A percentile compares a stretch with the other conserved stretches of the same genome.
Evolutionary conservation across 2,113 vertebrate species (phyloP).

Genomic region (Carollia perspicillata): DNA sequence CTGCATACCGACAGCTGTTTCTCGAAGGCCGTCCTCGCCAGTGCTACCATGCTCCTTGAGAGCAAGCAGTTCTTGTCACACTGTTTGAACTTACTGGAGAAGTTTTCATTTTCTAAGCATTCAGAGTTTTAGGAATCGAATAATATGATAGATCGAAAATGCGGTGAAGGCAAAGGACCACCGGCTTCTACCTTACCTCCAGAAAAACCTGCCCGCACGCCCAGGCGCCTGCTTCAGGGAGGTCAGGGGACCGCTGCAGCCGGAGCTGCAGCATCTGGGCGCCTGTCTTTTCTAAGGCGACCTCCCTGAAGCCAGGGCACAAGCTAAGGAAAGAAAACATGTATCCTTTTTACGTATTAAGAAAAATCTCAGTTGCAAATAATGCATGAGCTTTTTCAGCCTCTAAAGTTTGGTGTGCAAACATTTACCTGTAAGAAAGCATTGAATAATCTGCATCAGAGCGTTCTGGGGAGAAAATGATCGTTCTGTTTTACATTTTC

Average conservation of each 20-base stretch:
- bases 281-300: conserved; percentile 90
- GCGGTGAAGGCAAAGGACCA: background rate
- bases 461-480: conserved; percentile 84
- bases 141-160: background rate
- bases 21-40: conserved; percentile 82
- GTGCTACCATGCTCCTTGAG: conserved; percentile 74
- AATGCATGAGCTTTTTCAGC: background rate
- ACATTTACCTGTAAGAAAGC: conserved; percentile 91
- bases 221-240: conserved; percentile 90
- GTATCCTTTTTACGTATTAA: background rate
- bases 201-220: conserved; percentile 89
- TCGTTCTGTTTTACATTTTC: conserved; percentile 83
- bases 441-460: conserved; percentile 85
- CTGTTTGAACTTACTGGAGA: background rate
- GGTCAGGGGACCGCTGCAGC: conserved; percentile 90
- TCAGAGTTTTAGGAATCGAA: conserved; percentile 22
- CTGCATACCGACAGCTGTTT: conserved; percentile 80
- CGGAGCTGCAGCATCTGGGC: conserved; percentile 88
- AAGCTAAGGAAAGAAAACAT: conserved; percentile 79
- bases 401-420: background rate
- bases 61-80: conserved; percentile 16
- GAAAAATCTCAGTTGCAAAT: background rate
- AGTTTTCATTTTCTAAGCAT: background rate
- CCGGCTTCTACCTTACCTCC: conserved; percentile 82
- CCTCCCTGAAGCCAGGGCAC: conserved; percentile 89